A percentile compares a stretch with the other conserved stretches of the same genome.
These are phyloP conservation scores for Myotis findleyi DNA, from an alignment of 2,797 vertebrate genomes.

Conservation along the genomic window DNA sequence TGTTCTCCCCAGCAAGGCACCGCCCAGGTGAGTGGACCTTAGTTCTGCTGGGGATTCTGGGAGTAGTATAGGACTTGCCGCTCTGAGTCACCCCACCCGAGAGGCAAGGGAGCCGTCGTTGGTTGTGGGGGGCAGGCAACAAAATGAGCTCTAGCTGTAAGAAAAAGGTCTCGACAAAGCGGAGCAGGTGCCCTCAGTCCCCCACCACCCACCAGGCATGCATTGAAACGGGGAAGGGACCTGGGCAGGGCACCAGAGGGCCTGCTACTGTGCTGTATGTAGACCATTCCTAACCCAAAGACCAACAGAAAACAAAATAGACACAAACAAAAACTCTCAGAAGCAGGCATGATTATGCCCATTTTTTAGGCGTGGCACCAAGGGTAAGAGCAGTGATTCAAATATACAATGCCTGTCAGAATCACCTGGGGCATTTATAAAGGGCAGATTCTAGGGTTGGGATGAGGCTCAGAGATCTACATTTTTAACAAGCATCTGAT, in stretches of 20 bases:
- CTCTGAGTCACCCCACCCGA: neutral
- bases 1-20: neutral
- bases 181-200: neutral
- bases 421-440: too few relatives aligned
- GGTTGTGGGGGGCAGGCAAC: neutral
- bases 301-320: neutral
- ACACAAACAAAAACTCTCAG: neutral
- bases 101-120: neutral
- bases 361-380: neutral
- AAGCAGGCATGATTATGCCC: neutral
- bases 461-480: neutral
- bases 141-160: neutral
- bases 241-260: accelerated
- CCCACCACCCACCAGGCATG: accelerated
- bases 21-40: neutral
- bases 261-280: accelerated
- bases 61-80: neutral
- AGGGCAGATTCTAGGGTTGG: neutral
- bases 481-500: neutral
- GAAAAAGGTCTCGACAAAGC: neutral
- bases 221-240: neutral
- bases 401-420: neutral
- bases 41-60: neutral
- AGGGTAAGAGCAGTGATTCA: neutral
- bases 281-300: neutral